Base-by-base conservation (phyloP, 1,140 invertebrate species). In the Monomorium pharaonis region DNA sequence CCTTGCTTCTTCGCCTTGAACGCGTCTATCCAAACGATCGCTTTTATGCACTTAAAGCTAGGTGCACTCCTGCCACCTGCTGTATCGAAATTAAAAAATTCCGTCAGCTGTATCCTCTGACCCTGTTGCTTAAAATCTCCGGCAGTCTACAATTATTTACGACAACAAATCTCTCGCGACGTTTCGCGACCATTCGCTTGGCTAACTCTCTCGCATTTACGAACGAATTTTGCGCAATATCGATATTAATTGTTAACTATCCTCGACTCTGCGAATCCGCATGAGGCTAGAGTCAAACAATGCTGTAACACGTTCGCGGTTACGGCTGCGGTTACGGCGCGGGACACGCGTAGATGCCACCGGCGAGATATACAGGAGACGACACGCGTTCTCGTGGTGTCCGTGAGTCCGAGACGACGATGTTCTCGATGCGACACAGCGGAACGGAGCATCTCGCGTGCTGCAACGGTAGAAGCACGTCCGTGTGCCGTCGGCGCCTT, bases 401-500 rank as follows among this genome's bases (percentile, higher is more conserved):
- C 63, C 18, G 18, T 24, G 33, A 10, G 3, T 14, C 16, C 33
- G 49, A n/a, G n/a, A 30, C 18, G 60, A 27, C 63, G 63, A 47
- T 80, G 49, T 37, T 21, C 44, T 30, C 67, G 63, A 33, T 49
- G 78, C 63, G 63, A 81, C 62, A 42, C 49, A n/a, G n/a, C n/a
- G 78, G 42, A 21, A 33, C 49, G 49, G 30, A 33, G 62, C 58
- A n/a, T 51, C 33, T 78, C 75, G 47, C 76, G 62, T 78, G 76
- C n/a, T 51, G 21, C 78, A 44, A 10, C 49, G 60, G 24, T n/a
- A 67, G 63, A 49, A 80, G 56, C 76, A 12, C 47, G 80, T 60
- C 27, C 49, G 81, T 86, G 87, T 85, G 60, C 60, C 69, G 56
- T 77, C 88, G 88, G 88, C 56, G 69, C 49, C 88, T 89, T 89